These are phyloP conservation scores for Montipora efflorescens DNA, from an alignment of 64 coral and sea anemone genomes.

Conservation along the genomic window DNA sequence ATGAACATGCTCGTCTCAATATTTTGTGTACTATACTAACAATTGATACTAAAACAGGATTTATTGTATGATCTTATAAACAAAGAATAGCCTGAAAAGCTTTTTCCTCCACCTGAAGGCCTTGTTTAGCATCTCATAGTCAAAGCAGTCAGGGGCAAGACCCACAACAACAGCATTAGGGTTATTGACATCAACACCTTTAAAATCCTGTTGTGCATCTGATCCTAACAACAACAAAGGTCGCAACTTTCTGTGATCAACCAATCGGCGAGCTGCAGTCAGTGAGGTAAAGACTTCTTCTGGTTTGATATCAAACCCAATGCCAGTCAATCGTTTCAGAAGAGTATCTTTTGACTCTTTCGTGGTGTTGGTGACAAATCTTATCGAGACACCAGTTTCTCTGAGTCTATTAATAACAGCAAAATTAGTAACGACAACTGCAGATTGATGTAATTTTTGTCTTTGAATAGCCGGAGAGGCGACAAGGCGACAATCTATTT, in stretches of 20 bases:
- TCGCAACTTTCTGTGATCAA: conserved; percentile 69
- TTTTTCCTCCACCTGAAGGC: conserved; percentile 77
- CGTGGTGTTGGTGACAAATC: conserved; percentile 97
- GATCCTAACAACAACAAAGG: conserved; percentile 78
- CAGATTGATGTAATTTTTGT: too few species aligned
- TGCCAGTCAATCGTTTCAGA: conserved; percentile 55
- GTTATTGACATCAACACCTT: conserved; percentile 68
- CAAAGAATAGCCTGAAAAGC: neutral
- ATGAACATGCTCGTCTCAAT: too few species aligned
- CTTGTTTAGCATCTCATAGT: conserved; percentile 88
- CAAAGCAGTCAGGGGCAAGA: conserved; percentile 88
- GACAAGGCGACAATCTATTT: too few species aligned
- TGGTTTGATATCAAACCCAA: conserved; percentile 89
- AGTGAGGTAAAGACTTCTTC: conserved; percentile 96
- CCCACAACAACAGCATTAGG: conserved; percentile 94
- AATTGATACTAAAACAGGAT: too few species aligned
- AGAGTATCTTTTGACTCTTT: conserved; percentile 94
- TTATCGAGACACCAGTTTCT: conserved; percentile 72
- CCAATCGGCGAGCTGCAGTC: conserved; percentile 80
- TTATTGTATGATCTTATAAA: too few species aligned
- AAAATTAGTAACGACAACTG: too few species aligned
- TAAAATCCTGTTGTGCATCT: conserved; percentile 84
- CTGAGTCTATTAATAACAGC: conserved; percentile 68
- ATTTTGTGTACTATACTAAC: too few species aligned
- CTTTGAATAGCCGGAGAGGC: too few species aligned